A percentile compares a stretch with the other conserved stretches of the same genome.
These are phyloP conservation scores for Astreopora myriophthalma DNA, from an alignment of 64 coral and sea anemone genomes.

Conservation along the genomic window DNA sequence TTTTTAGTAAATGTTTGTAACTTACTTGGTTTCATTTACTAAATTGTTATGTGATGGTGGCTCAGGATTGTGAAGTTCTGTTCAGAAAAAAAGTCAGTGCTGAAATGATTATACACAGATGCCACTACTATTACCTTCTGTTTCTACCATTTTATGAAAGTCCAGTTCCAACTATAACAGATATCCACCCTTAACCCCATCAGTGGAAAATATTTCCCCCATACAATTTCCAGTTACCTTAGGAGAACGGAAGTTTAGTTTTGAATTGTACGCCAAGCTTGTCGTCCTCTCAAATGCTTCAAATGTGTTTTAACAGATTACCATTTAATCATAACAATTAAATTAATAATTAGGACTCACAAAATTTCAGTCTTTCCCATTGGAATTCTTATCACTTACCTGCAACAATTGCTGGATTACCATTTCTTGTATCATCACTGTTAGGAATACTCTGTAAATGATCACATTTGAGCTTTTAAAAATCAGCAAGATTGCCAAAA, in stretches of 20 bases:
- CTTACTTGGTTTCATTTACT: constrained; percentile 97
- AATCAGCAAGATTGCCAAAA: background rate
- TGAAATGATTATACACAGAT: background rate
- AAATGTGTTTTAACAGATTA: too few relatives aligned
- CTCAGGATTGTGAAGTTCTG: background rate
- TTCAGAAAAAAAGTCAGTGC: background rate
- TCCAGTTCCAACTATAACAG: too few relatives aligned
- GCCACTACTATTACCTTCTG: background rate
- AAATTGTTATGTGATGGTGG: constrained; percentile 46
- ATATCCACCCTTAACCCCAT: too few relatives aligned
- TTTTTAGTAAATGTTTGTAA: background rate
- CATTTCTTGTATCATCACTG: background rate
- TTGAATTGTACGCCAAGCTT: too few relatives aligned
- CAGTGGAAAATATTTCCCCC: too few relatives aligned
- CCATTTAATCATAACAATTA: background rate
- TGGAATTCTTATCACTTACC: background rate
- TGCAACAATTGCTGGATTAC: background rate
- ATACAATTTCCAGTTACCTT: too few relatives aligned
- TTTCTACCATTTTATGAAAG: background rate
- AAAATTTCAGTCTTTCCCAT: background rate
- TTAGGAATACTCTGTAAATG: constrained; percentile 16
- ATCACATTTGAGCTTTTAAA: background rate
- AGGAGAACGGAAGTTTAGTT: too few relatives aligned
- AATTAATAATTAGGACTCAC: background rate
- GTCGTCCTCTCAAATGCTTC: too few relatives aligned